Base-by-base conservation (phyloP, 2,797 vertebrate species). In the Scyliorhinus canicula region DNA sequence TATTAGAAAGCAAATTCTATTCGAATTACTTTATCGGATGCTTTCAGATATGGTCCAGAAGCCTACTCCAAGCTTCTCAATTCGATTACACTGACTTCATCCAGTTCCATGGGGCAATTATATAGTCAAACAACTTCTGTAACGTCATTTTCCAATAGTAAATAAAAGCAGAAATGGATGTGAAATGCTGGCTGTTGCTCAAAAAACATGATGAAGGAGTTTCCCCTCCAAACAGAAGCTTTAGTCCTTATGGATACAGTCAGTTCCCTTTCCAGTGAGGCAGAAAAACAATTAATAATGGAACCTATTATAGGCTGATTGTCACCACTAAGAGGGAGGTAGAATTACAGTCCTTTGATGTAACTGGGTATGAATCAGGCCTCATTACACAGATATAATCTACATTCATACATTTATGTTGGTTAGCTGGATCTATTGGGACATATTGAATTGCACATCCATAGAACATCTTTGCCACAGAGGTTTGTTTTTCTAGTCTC, bases 311-410 rank as follows among this genome's bases (percentile, higher is more conserved):
- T 96, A 96, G 96, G 96, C 97, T 97, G 97, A 97, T 97, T 97
- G 97, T 97, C 96, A 96, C 97, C 96, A 96, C 97, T 96, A 97
- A 96, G 96, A 97, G 96, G 96, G 96, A 97, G 97, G 97, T 98
- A 97, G 95, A 96, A 96, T 98, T 98, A 98, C 98, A 97, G 97
- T 96, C 97, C 97, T 98, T 97, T 97, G 97, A 98, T 97, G 97
- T 98, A 97, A 97, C 97, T 97, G 97, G 97, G 96, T 97, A 97
- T 97, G 97, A 98, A 98, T 98, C 98, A 98, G 98, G 96, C 97
- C 97, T 98, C 97, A 98, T 98, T 98, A 98, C 97, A 96, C 97
- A 97, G 98, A 98, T 98, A 98, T 98, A 98, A 98, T 98, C 98
- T 98, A 97, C 96, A 98, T 98, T 98, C 98, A 98, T 98, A 97